These are phyloP conservation scores for Rynchops niger DNA, from an alignment of 2,113 vertebrate species.

Conservation along the genomic window DNA sequence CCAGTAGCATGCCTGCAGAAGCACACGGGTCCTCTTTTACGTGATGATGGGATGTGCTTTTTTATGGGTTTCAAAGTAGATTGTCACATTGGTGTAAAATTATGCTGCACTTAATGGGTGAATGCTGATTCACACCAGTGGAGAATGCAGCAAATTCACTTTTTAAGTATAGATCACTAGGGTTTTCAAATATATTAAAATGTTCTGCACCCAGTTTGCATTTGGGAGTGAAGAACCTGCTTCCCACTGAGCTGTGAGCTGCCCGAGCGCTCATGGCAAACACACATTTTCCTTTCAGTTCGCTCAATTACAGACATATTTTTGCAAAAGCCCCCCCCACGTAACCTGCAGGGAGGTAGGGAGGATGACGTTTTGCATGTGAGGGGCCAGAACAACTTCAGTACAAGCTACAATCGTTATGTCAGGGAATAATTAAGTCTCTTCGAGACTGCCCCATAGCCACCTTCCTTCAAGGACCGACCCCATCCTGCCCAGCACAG, in stretches of 20 bases:
- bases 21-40: neutral
- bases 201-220: neutral
- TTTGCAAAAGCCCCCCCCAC: neutral
- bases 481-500: neutral
- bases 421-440: neutral
- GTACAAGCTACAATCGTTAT: fast-evolving
- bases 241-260: neutral
- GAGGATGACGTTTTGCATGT: neutral
- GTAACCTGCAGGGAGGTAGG: neutral
- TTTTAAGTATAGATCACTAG: neutral
- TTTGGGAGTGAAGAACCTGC: neutral
- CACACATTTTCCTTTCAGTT: neutral
- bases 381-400: neutral
- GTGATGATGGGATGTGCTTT: neutral
- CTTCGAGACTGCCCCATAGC: neutral
- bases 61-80: neutral
- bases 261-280: neutral
- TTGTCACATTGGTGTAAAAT: neutral
- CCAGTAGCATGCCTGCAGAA: neutral
- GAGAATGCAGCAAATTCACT: neutral
- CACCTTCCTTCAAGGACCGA: neutral
- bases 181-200: neutral
- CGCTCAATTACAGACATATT: neutral
- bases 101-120: neutral
- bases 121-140: neutral